Evolutionary conservation across 1,140 invertebrate genomes (phyloP), one percentile per base, ranked within the genome.

Genomic region (Bombus pascuorum): DNA sequence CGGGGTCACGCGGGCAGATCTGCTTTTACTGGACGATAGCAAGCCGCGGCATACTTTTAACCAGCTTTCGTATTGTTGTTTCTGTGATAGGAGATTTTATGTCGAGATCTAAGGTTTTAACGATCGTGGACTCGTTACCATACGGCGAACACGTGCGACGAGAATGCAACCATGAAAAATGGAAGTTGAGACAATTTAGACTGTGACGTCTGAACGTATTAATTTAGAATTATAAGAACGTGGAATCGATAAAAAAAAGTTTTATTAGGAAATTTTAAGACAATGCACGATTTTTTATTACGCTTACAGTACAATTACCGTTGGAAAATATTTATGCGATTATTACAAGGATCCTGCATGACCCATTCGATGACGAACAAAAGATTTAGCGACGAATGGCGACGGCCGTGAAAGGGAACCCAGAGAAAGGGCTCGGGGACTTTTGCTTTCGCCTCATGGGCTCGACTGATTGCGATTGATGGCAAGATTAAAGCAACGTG

Each of bases 401-500:
- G 53, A 32, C 15, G 15, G 79, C 5, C 79, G 79, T 62, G 70
- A 73, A 62, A 73, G 68, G 68, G 79, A 81, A 59, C 13, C 15
- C 68, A 72, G 68, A 59, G 79, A 73, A 81, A 39, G 68, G 47
- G 47, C 32, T 25, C n/a, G 44, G 44, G 65, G 57, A 73, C 65
- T 87, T 87, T 88, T 87, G 86, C 87, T 87, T 87, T 88, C 86
- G 87, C 80, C 86, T 34, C 66, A 62, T 73, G 66, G 84, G 73
- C 37, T 72, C 85, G 66, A 86, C 66, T 84, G 87, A 88, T 88
- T 83, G 80, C 85, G 74, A 88, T 88, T 80, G 86, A 88, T 87
- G 86, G 71, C 73, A 74, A 86, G 87, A 88, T 88, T 88, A 87
- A 85, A 83, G 62, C 73, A 42, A 65, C 75, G 87, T 57, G 73